Conservation (phyloP, 2,797 vertebrate species). For the Thalassophryne amazonica region DNA sequence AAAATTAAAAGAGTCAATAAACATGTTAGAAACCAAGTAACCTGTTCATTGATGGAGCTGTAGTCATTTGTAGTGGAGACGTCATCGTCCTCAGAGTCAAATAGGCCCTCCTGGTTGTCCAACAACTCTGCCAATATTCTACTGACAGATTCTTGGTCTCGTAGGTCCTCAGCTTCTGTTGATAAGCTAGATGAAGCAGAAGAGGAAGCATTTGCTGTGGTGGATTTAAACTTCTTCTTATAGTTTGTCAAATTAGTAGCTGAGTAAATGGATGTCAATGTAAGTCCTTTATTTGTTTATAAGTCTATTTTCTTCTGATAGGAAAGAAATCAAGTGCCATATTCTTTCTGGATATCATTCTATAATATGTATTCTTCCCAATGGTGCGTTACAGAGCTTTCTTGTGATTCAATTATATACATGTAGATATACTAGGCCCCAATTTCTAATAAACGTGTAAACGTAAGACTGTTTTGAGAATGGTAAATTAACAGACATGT, state of each 20-base stretch:
- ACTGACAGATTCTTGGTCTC: conserved; percentile 92
- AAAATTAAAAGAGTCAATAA: neutral
- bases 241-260: neutral
- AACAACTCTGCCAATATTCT: conserved; percentile 91
- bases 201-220: neutral
- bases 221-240: neutral
- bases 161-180: conserved; percentile 90
- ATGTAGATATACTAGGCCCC: too few species aligned
- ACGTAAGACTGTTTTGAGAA: too few species aligned
- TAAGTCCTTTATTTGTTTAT: neutral
- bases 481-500: too few species aligned
- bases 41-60: conserved; percentile 96
- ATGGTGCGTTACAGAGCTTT: too few species aligned
- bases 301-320: neutral
- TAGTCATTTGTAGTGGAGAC: conserved; percentile 94
- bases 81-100: conserved; percentile 95
- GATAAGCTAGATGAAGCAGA: conserved; percentile 78
- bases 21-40: conserved; percentile 25
- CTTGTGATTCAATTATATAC: too few species aligned
- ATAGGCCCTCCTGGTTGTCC: conserved; percentile 93
- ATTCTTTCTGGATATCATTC: too few species aligned
- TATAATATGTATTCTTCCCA: too few species aligned
- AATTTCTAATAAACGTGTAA: too few species aligned
- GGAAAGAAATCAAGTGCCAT: too few species aligned
- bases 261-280: neutral